Conservation (phyloP, 2,888 invertebrate genomes). For the Melinaea marsaeus region DNA sequence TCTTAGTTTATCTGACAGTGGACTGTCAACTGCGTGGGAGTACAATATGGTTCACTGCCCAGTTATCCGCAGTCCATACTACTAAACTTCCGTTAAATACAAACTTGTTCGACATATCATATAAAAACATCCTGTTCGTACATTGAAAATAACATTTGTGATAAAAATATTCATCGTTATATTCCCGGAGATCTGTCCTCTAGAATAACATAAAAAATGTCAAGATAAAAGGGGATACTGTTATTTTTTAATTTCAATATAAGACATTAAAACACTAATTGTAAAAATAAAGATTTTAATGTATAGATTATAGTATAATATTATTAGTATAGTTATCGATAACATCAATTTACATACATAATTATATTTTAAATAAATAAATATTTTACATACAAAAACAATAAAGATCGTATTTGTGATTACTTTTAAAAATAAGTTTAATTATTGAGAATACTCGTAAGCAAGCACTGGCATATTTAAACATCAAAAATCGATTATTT, state of each 20-base stretch:
- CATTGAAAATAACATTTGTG: slow-evolving; percentile 14
- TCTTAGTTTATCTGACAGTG: slow-evolving; percentile 30
- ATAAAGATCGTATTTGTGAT: neutral
- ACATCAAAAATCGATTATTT: neutral
- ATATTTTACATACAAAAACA: neutral
- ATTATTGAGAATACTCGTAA: no score
- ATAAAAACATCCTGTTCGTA: slow-evolving; percentile 61
- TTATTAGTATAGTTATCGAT: slow-evolving; percentile 46
- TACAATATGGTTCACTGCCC: slow-evolving; percentile 59
- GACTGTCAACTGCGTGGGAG: slow-evolving; percentile 37
- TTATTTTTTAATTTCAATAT: no score
- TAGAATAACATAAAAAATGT: neutral
- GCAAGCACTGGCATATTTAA: neutral
- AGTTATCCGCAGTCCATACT: slow-evolving; percentile 59
- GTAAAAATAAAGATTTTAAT: slow-evolving; percentile 22
- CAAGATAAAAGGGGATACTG: no score
- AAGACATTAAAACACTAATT: slow-evolving; percentile 9
- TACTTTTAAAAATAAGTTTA: no score
- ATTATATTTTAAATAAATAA: slow-evolving; percentile 3
- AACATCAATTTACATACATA: slow-evolving; percentile 23
- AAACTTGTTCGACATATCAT: slow-evolving; percentile 45
- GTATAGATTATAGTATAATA: slow-evolving; percentile 28
- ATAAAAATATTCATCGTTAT: slow-evolving; percentile 11
- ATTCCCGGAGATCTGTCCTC: neutral
- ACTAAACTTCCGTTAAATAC: slow-evolving; percentile 52